Evolutionary conservation across 2,888 invertebrate genomes (phyloP).

Genomic region (Tipula unca): DNA sequence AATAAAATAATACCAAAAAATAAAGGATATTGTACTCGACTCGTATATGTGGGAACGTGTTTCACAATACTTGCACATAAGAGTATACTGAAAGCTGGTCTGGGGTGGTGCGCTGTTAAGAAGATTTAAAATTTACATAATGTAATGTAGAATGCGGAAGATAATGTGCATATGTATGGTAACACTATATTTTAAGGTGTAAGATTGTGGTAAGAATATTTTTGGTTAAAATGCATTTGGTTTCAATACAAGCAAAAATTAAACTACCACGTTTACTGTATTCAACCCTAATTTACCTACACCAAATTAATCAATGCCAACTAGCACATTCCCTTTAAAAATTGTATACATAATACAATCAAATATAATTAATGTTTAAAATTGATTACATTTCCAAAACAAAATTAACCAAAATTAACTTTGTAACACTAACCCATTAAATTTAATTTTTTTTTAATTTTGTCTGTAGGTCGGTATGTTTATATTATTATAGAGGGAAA

Average conservation of each 20-base stretch:
- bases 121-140: not conserved
- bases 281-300: not conserved
- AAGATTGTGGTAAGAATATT: not conserved
- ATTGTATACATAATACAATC: not conserved
- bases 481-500: not conserved
- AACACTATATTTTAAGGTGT: not conserved
- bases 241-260: not conserved
- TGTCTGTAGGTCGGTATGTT: not conserved
- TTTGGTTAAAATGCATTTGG: not conserved
- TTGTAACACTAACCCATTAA: not conserved
- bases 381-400: constrained; percentile 4
- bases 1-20: not conserved
- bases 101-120: not conserved
- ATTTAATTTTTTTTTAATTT: not conserved
- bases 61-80: not conserved
- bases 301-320: not conserved
- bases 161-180: not conserved
- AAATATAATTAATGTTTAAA: constrained; percentile 8
- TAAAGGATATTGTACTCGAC: not conserved
- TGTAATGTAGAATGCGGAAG: not conserved
- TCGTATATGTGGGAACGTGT: not conserved
- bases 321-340: not conserved
- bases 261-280: not conserved
- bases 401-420: not conserved
- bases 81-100: not conserved